Conservation (phyloP, 2,888 invertebrate species). For the Drosophila greeni region DNA sequence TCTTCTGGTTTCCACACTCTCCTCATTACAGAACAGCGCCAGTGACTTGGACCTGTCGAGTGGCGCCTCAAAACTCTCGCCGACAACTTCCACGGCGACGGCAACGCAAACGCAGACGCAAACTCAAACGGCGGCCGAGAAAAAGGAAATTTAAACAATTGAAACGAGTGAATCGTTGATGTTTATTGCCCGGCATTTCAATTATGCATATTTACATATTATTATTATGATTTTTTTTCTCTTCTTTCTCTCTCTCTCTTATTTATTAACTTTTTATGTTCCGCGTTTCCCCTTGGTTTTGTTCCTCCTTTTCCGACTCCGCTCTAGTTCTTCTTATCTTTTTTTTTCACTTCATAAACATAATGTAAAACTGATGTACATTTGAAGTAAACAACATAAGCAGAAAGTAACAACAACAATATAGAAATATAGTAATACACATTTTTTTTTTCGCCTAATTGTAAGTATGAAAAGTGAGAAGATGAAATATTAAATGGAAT, state of each 20-base stretch:
- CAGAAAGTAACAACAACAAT: constrained; percentile 26
- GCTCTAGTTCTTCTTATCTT: not conserved
- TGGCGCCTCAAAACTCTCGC: constrained; percentile 28
- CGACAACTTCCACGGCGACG: constrained; percentile 22
- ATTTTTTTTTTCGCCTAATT: constrained; percentile 41
- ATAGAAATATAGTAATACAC: constrained; percentile 25
- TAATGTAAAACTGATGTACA: constrained; percentile 37
- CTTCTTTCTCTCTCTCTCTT: constrained; percentile 11
- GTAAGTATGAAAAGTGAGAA: constrained; percentile 44
- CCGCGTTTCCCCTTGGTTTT: constrained; percentile 16
- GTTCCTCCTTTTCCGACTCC: constrained; percentile 1
- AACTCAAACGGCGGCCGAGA: constrained; percentile 39
- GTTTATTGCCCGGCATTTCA: constrained; percentile 47
- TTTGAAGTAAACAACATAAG: constrained; percentile 29
- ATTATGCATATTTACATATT: constrained; percentile 27
- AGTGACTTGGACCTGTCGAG: constrained; percentile 66
- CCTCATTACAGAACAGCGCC: constrained; percentile 68
- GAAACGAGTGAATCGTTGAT: constrained; percentile 7
- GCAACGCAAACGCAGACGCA: constrained; percentile 16
- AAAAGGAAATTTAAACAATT: constrained; percentile 49
- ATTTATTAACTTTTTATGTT: constrained; percentile 34
- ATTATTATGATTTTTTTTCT: constrained; percentile 23
- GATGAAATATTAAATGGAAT: constrained; percentile 42
- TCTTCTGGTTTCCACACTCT: not conserved
- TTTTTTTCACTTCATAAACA: constrained; percentile 20